These are phyloP conservation scores for Pachyramphus minor DNA, from an alignment of 2,113 vertebrate genomes.

Conservation along the genomic window DNA sequence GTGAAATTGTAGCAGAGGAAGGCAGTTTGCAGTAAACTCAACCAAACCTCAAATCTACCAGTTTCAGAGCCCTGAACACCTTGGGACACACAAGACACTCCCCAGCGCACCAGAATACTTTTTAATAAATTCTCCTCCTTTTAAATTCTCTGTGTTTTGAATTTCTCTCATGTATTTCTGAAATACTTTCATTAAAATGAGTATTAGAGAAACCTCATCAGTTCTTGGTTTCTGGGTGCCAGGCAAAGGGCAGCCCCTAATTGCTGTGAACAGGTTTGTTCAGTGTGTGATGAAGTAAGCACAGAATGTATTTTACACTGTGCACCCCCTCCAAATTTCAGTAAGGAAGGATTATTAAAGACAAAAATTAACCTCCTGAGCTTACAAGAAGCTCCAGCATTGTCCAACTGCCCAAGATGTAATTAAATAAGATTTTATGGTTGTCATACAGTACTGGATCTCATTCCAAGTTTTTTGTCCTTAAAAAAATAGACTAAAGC, in stretches of 20 bases:
- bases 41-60: too few relatives aligned
- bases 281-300: not conserved
- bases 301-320: not conserved
- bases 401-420: not conserved
- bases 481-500: not conserved
- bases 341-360: not conserved
- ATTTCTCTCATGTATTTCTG: not conserved
- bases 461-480: not conserved
- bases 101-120: not conserved
- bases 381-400: not conserved
- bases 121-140: not conserved
- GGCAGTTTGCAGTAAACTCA: too few relatives aligned
- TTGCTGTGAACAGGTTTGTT: not conserved
- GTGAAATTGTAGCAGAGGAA: not conserved
- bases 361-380: too few relatives aligned
- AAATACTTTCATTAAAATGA: not conserved
- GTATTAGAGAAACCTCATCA: not conserved
- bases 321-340: not conserved
- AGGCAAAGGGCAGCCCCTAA: not conserved
- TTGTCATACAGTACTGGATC: not conserved
- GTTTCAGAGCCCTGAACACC: too few relatives aligned
- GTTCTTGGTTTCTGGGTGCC: not conserved
- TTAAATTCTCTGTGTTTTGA: not conserved
- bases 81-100: too few relatives aligned
- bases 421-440: not conserved